phyloP scores from a whole-genome alignment of 2,888 invertebrate genomes.

The Sicus ferrugineus region DNA sequence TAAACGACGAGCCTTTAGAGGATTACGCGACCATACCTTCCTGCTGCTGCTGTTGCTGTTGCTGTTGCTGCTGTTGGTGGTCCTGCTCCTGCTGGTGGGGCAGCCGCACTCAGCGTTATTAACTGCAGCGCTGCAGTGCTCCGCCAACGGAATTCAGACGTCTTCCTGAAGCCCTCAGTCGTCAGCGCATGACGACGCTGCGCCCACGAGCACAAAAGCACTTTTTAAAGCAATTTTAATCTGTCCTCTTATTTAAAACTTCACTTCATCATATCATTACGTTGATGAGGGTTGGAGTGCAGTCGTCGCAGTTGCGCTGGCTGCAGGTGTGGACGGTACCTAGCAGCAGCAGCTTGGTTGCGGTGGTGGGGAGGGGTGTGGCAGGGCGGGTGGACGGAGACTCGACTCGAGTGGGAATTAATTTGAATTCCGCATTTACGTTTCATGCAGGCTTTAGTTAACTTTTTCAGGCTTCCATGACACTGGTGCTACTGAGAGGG shows the following conservation, averaged over 20 bases:
- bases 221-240: background rate
- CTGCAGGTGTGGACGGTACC: no score
- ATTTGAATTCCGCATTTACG: background rate
- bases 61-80: background rate
- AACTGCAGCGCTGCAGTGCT: background rate
- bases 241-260: slow-evolving; percentile 10
- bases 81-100: background rate
- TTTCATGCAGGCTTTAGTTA: no score
- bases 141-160: background rate
- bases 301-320: no score
- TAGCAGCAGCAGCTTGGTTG: no score
- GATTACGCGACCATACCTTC: background rate
- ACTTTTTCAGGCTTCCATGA: no score
- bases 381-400: background rate
- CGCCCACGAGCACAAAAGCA: no score
- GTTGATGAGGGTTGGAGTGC: no score
- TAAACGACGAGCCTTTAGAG: background rate
- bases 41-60: background rate
- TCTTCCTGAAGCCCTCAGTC: background rate
- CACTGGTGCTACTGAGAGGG: no score
- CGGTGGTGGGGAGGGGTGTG: background rate
- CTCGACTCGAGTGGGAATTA: background rate
- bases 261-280: background rate
- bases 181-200: no score
- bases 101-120: background rate